Percentiles rank a stretch among this genome's conserved stretches.
Evolutionary conservation across 2,113 vertebrate genomes (phyloP).

Genomic region (Anser cygnoides): DNA sequence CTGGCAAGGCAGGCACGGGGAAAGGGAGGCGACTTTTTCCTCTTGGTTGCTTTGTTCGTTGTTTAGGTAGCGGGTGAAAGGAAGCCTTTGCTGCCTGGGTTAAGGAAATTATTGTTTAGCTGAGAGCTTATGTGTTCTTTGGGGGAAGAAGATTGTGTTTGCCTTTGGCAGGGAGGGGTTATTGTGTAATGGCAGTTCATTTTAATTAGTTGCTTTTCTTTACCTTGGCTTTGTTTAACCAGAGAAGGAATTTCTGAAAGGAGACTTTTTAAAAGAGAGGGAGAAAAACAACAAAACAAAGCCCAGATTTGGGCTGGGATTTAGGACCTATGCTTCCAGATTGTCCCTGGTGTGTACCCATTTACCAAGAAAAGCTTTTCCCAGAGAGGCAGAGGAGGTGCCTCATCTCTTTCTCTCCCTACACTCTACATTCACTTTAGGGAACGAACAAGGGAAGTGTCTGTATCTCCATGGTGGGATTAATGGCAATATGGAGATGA

Average conservation of each 20-base stretch:
- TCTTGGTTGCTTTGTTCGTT: not conserved
- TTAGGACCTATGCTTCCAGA: not conserved
- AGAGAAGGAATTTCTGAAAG: not conserved
- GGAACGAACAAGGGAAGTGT: not conserved
- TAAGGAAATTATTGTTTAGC: conserved; percentile 42
- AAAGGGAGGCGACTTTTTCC: not conserved
- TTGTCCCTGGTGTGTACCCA: not conserved
- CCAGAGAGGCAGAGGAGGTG: not conserved
- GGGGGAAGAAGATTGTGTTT: not conserved
- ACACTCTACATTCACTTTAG: not conserved
- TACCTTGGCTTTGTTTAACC: not conserved
- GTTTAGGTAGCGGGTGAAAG: not conserved
- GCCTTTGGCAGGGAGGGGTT: not conserved
- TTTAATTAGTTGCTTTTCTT: conserved; percentile 25
- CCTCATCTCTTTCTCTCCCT: not conserved
- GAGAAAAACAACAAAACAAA: not conserved
- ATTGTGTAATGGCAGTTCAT: not conserved
- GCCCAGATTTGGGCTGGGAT: not conserved
- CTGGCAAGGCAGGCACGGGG: not conserved
- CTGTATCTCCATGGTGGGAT: not conserved
- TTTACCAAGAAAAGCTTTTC: not conserved
- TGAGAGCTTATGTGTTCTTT: conserved; percentile 23
- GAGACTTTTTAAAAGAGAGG: not conserved
- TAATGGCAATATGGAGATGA: not conserved
- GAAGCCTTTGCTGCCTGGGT: not conserved